Conservation (phyloP, 53 echinoderm and acorn worm genomes). For the Mesocentrotus franciscanus region DNA sequence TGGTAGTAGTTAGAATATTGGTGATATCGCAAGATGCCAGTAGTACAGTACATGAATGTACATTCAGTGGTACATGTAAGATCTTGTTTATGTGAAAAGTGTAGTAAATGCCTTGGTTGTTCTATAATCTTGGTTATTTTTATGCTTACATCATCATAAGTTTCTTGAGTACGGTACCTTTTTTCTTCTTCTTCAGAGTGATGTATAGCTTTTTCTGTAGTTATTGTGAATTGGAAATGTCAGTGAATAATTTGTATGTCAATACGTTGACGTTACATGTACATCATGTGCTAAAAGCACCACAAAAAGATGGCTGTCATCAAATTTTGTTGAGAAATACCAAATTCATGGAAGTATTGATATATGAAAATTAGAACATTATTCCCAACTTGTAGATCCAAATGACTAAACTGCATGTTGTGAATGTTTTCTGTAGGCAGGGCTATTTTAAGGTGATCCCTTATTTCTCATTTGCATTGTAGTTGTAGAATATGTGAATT, state of each 20-base stretch:
- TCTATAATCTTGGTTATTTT: neutral
- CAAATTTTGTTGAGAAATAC: neutral
- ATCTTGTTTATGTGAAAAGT: neutral
- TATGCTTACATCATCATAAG: neutral
- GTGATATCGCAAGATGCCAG: neutral
- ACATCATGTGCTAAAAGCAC: neutral
- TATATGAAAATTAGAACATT: neutral
- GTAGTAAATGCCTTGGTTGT: neutral
- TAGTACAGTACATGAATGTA: neutral
- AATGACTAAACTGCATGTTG: neutral
- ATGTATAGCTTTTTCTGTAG: neutral
- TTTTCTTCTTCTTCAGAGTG: neutral
- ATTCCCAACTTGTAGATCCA: neutral
- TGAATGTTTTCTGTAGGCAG: neutral
- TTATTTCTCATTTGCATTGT: neutral
- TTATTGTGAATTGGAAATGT: neutral
- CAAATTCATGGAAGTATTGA: neutral
- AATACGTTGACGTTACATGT: too few relatives aligned
- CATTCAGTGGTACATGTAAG: neutral
- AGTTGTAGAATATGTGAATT: neutral
- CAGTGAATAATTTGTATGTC: neutral
- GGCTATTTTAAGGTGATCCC: neutral
- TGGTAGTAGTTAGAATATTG: neutral
- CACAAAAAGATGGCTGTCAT: neutral
- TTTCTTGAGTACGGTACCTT: neutral